Percentiles rank a stretch among this genome's conserved stretches.
Conservation (phyloP, 1,140 invertebrate species). For the Bombus superbus region DNA sequence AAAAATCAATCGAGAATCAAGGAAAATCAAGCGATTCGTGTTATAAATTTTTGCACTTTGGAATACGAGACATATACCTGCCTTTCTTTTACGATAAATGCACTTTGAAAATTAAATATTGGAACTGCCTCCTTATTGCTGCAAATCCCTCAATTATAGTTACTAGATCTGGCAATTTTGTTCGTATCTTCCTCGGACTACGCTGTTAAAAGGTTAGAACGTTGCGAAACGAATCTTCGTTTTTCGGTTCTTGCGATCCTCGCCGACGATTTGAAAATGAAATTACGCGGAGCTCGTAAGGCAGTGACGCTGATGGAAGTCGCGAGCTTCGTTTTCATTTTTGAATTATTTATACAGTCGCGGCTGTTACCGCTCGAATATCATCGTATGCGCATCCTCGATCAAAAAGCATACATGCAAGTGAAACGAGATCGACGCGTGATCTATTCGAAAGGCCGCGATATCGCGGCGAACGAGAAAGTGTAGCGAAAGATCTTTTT, state of each 20-base stretch:
- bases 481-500: neutral
- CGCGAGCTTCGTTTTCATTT: neutral
- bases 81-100: neutral
- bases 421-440: neutral
- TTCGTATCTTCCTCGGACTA: neutral
- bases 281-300: neutral
- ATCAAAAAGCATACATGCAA: constrained; percentile 28
- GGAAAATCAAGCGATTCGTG: neutral
- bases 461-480: neutral
- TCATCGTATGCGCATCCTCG: neutral
- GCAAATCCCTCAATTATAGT: neutral
- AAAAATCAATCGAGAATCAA: neutral
- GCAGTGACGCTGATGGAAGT: neutral
- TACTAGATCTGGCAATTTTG: neutral
- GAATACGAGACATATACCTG: neutral
- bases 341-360: neutral
- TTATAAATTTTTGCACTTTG: neutral
- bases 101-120: neutral
- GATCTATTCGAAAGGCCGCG: too few species aligned
- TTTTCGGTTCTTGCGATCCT: neutral
- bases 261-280: neutral
- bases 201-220: neutral
- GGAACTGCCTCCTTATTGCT: neutral
- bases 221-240: neutral
- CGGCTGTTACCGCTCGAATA: too few species aligned